Evolutionary conservation across 2,113 vertebrate species (phyloP), one percentile per base, ranked within the genome.

Genomic region (Pogona vitticeps): DNA sequence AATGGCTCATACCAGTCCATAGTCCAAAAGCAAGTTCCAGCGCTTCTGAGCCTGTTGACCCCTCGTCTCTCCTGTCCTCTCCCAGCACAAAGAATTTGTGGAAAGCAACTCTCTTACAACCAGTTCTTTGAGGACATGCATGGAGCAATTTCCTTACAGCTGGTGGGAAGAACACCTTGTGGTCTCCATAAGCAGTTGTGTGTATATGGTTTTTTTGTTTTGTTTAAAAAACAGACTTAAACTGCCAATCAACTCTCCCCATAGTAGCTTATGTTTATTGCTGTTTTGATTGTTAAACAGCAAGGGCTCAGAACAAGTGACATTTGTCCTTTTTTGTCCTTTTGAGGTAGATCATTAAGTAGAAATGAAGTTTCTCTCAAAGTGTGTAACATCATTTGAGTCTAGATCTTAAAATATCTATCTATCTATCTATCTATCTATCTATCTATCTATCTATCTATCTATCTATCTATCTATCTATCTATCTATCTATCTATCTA

Each of bases 341-440:
- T 15, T 9, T 86, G 85, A 86, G 85, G 85, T 86, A 86, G 85
- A 73, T 86, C 17, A 33, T 85, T 61, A 26, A 72, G 67, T 2
- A 23, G 12, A 76, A 59, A 52, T 1, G 15, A 76, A 31, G 26
- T 9, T 2, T 70, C 17, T 26, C 23, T 0, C 26, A 68, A 68
- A 6, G 23, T 65, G 23, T 26, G 26, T 31, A 68, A n/a, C 65
- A 68, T 52, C 46, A 52, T 52, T 52, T 52, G 5, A 52, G 5
- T 52, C 46, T 52, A 52, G 5, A 6, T 6, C 46, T 52, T 10
- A 52, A 52, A 52, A n/a, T n/a, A n/a, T n/a, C n/a, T n/a, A n/a
- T n/a, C n/a, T n/a, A n/a, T n/a, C n/a, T n/a, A n/a, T n/a, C n/a
- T n/a, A n/a, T n/a, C n/a, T n/a, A n/a, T n/a, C n/a, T n/a, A n/a